Evolutionary conservation across 2,113 vertebrate genomes (phyloP).

Genomic region (Theristicus caerulescens): DNA sequence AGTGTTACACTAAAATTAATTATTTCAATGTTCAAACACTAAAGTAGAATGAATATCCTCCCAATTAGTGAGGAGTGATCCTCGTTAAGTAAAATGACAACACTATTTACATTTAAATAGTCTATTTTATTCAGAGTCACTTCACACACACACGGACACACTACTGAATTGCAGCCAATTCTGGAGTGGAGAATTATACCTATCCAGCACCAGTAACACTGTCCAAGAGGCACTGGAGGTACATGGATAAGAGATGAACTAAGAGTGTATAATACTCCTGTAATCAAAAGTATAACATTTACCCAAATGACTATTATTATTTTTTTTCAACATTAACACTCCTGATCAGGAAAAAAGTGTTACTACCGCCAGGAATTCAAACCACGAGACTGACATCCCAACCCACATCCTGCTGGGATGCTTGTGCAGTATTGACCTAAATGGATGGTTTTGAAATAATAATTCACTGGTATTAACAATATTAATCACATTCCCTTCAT

Average conservation of each 20-base stretch:
- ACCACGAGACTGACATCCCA: neutral
- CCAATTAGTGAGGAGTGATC: neutral
- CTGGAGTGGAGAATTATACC: neutral
- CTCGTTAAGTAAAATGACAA: neutral
- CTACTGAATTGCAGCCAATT: neutral
- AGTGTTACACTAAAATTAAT: neutral
- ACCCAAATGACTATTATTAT: neutral
- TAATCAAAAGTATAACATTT: neutral
- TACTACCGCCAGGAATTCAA: neutral
- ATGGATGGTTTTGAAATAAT: neutral
- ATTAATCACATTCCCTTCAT: neutral
- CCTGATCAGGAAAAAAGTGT: neutral
- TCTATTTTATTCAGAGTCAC: neutral
- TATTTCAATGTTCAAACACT: neutral
- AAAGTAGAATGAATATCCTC: neutral
- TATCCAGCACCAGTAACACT: neutral
- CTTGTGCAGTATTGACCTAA: neutral
- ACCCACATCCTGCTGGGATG: neutral
- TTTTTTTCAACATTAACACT: neutral
- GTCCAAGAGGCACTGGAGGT: neutral
- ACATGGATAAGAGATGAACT: neutral
- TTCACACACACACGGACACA: neutral
- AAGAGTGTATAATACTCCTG: neutral
- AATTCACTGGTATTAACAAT: neutral
- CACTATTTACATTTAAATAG: constrained; percentile 32